These are phyloP conservation scores for Melanogrammus aeglefinus DNA, from an alignment of 2,797 vertebrate genomes.

Conservation along the genomic window DNA sequence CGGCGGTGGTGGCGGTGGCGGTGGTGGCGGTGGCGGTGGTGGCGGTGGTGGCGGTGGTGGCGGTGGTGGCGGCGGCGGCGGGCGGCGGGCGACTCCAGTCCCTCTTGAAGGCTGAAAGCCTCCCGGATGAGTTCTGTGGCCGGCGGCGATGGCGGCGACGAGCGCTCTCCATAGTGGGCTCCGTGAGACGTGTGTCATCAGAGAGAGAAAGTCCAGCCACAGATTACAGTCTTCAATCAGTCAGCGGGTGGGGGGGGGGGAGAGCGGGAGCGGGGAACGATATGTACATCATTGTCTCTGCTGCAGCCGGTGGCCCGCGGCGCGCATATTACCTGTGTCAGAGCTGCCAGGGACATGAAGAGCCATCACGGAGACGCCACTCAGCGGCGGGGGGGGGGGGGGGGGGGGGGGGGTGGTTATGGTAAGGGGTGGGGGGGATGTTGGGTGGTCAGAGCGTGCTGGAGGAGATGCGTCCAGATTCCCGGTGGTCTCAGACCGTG, in stretches of 20 bases:
- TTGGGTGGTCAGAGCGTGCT: conserved; percentile 43
- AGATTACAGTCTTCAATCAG: conserved; percentile 86
- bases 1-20: conserved; percentile 42
- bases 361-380: conserved; percentile 73
- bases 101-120: conserved; percentile 78
- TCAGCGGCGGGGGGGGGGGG: conserved; percentile 35
- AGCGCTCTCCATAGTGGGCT: conserved; percentile 76
- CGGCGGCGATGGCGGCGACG: conserved; percentile 62
- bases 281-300: conserved; percentile 82
- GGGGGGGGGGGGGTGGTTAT: conserved; percentile 9
- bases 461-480: conserved; percentile 53
- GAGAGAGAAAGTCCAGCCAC: conserved; percentile 78
- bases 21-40: too few species aligned
- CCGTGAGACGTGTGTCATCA: conserved; percentile 78
- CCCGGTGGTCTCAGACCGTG: conserved; percentile 16
- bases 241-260: conserved; percentile 64
- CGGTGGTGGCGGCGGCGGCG: conserved; percentile 37
- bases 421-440: conserved; percentile 19
- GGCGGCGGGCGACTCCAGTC: conserved; percentile 62
- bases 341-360: conserved; percentile 75
- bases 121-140: conserved; percentile 74
- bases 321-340: conserved; percentile 82
- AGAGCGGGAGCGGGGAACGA: conserved; percentile 67
- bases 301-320: conserved; percentile 65
- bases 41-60: too few species aligned